Base-by-base conservation (phyloP, 2,797 vertebrate genomes). In the Rhynchotus rufescens region DNA sequence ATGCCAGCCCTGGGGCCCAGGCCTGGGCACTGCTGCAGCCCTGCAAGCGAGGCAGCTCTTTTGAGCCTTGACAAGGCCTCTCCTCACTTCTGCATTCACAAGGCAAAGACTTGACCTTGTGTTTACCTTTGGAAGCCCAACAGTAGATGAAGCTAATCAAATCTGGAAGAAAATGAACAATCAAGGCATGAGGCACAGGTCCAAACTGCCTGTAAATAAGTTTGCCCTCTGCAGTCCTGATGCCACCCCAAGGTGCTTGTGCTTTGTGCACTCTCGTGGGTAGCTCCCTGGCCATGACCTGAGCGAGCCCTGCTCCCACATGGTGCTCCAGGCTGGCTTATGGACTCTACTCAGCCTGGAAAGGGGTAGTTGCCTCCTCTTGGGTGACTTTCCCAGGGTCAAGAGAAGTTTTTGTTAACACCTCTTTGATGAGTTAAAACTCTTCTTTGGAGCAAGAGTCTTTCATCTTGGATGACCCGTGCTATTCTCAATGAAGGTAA, bases 401-500 rank as follows among this genome's bases (percentile, higher is more conserved):
- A 44, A 15, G 23, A 56, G 80, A 93, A 89, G 64, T 71, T 90
- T 69, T 81, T 40, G 32, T 36, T 89, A 60, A 30, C 25, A 7
- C 2, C 1, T 54, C 42, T 65, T 19, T 61, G 42, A 49, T 77
- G 78, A 92, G 88, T 45, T 77, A 60, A 26, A 83, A 1, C 47
- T 87, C 23, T 44, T 79, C 62, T 64, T 83, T 57, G 76, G 79
- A 89, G 57, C 67, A 79, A 86, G 40, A 84, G 74, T 94, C 92
- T 64, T 81, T 92, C 22, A 4, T 93, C 74, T 54, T 78, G 77
- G 56, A 76, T 89, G 88, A 90, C 95, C 93, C 68, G 5, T 54
- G 65, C 75, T 77, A 22, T 74, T 92, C 85, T 92, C 72, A 71
- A 56, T 92, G 80, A 93, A 94, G 93, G 86, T 94, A 94, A 95